Percentiles rank a stretch among this genome's conserved stretches.
Evolutionary conservation across 2,797 vertebrate genomes (phyloP).

Genomic region (Rallus crepitans): DNA sequence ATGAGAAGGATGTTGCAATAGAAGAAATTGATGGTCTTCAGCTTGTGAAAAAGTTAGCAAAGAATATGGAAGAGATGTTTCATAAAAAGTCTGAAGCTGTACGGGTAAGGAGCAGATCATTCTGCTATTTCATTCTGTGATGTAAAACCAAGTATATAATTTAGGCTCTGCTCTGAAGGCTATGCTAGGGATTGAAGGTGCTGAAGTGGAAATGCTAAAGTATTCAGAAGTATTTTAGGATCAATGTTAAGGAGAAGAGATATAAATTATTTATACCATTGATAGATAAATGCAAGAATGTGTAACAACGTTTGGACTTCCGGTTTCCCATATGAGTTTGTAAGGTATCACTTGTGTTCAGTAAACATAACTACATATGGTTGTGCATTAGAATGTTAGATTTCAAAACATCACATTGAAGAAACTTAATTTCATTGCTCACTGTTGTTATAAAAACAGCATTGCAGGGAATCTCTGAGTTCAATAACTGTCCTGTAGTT

Average conservation of each 20-base stretch:
- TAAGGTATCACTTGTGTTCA: neutral
- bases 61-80: conserved; percentile 99
- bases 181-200: neutral
- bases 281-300: neutral
- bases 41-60: conserved; percentile 93
- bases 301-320: neutral
- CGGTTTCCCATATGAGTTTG: neutral
- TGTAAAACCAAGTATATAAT: neutral
- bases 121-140: neutral
- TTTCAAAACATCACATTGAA: neutral
- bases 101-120: conserved; percentile 83
- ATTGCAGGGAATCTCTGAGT: neutral
- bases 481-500: neutral
- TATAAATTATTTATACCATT: neutral
- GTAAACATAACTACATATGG: neutral
- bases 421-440: neutral
- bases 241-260: neutral
- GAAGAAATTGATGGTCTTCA: conserved; percentile 96
- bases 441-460: neutral
- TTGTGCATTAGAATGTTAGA: neutral
- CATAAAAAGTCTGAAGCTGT: conserved; percentile 96
- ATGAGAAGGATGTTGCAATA: conserved; percentile 91
- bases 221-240: neutral
- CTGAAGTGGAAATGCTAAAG: neutral
- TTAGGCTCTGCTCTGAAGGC: neutral